Conservation (phyloP, 2,113 vertebrate species). For the Nyctibius bracteatus region DNA sequence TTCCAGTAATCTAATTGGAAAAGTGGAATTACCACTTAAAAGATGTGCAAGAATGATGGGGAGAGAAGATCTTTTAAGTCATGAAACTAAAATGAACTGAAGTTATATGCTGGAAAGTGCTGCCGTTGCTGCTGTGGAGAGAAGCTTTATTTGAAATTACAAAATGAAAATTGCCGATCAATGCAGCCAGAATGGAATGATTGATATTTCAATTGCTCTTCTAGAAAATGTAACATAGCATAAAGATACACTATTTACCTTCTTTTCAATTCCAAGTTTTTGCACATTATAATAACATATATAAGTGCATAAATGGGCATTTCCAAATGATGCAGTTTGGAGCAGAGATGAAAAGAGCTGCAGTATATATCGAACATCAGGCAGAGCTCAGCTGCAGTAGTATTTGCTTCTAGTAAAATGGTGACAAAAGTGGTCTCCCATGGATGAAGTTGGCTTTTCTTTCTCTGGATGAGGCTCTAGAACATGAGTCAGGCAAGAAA, state of each 20-base stretch:
- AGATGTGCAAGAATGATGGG: slow-evolving; percentile 57
- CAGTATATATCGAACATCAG: not conserved
- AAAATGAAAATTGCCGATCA: slow-evolving; percentile 76
- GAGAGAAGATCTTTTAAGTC: slow-evolving; percentile 51
- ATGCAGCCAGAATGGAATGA: slow-evolving; percentile 62
- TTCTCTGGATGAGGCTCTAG: not conserved
- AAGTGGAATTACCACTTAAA: slow-evolving; percentile 70
- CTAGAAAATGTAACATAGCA: slow-evolving; percentile 46
- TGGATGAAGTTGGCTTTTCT: not conserved
- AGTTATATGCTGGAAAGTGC: slow-evolving; percentile 55
- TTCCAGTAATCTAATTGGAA: slow-evolving; percentile 71
- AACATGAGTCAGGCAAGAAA: not conserved
- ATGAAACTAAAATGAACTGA: slow-evolving; percentile 62
- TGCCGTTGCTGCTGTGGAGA: slow-evolving; percentile 17
- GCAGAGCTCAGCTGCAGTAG: not conserved
- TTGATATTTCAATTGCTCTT: slow-evolving; percentile 48
- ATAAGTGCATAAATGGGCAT: not conserved
- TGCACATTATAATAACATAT: not conserved
- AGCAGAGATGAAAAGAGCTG: not conserved
- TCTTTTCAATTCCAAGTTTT: slow-evolving; percentile 51
- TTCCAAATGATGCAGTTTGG: not conserved
- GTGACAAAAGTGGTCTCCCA: not conserved
- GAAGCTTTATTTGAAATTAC: slow-evolving; percentile 73
- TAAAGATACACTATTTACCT: slow-evolving; percentile 60
- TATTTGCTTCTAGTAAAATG: not conserved